A percentile compares a stretch with the other conserved stretches of the same genome.
phyloP scores from a whole-genome alignment of 2,888 invertebrate species.

The Brachylomia viminalis region DNA sequence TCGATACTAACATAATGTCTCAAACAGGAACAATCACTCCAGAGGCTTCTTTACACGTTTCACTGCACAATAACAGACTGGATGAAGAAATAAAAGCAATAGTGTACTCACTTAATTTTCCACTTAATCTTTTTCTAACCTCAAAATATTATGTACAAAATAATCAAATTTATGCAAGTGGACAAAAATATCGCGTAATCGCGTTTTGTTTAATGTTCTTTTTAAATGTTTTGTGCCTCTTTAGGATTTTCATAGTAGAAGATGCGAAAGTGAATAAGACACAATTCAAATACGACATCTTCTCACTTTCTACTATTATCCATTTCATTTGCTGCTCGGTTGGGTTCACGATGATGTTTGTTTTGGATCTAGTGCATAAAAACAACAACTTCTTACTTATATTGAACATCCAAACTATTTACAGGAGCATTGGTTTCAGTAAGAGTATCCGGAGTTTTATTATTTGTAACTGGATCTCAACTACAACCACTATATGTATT shows the following conservation, averaged over 20 bases:
- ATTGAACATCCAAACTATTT: slow-evolving; percentile 21
- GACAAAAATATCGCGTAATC: slow-evolving; percentile 16
- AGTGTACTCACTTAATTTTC: slow-evolving; percentile 25
- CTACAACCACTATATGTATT: background rate
- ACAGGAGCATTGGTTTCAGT: slow-evolving; percentile 11
- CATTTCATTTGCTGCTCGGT: background rate
- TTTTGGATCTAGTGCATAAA: slow-evolving; percentile 19
- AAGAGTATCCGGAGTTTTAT: background rate
- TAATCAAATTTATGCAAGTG: slow-evolving; percentile 7
- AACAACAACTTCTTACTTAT: slow-evolving; percentile 16
- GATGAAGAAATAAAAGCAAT: slow-evolving; percentile 22
- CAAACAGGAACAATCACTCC: background rate
- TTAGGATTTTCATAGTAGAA: background rate
- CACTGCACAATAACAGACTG: slow-evolving; percentile 2
- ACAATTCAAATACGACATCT: slow-evolving; percentile 23
- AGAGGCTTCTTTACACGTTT: background rate
- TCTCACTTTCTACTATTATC: background rate
- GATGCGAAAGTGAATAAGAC: slow-evolving; percentile 13
- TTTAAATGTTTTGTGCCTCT: slow-evolving; percentile 10
- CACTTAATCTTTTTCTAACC: slow-evolving; percentile 24
- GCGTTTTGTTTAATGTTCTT: slow-evolving; percentile 18
- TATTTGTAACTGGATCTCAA: slow-evolving; percentile 19
- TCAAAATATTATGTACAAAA: slow-evolving; percentile 27
- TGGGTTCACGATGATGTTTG: slow-evolving; percentile 1
- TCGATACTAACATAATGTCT: slow-evolving; percentile 7